Conservation (phyloP, 2,888 invertebrate genomes). For the Cepaea hortensis region DNA sequence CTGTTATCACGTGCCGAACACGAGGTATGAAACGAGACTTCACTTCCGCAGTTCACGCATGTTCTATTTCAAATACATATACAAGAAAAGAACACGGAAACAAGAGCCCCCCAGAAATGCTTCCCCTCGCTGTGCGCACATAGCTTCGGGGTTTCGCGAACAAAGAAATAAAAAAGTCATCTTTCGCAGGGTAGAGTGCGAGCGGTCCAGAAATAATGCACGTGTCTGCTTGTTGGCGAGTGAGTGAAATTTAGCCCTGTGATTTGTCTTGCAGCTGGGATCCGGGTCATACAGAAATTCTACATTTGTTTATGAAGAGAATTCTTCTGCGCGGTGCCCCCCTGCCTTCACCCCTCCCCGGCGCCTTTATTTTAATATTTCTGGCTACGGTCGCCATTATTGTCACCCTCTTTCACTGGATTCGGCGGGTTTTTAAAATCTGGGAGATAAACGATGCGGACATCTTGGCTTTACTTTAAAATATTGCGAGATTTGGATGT, state of each 20-base stretch:
- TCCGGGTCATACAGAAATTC: slow-evolving; percentile 14
- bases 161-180: slow-evolving; percentile 15
- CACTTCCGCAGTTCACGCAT: not conserved
- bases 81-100: not conserved
- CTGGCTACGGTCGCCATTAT: not conserved
- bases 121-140: slow-evolving; percentile 3
- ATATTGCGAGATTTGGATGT: too few relatives aligned
- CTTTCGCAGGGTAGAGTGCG: slow-evolving; percentile 6
- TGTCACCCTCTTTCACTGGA: not conserved
- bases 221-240: slow-evolving; percentile 28
- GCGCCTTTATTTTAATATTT: not conserved
- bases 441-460: not conserved
- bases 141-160: not conserved
- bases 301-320: slow-evolving; percentile 27
- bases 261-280: slow-evolving; percentile 26
- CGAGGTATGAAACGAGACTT: not conserved
- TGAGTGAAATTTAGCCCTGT: slow-evolving; percentile 29
- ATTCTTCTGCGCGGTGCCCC: not conserved
- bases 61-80: not conserved
- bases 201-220: slow-evolving; percentile 23
- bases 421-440: not conserved
- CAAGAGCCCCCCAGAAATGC: not conserved
- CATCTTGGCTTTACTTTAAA: too few relatives aligned
- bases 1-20: not conserved
- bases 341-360: not conserved